Conservation (phyloP, 1,140 invertebrate genomes). For the Alviniconcha marisindica region DNA sequence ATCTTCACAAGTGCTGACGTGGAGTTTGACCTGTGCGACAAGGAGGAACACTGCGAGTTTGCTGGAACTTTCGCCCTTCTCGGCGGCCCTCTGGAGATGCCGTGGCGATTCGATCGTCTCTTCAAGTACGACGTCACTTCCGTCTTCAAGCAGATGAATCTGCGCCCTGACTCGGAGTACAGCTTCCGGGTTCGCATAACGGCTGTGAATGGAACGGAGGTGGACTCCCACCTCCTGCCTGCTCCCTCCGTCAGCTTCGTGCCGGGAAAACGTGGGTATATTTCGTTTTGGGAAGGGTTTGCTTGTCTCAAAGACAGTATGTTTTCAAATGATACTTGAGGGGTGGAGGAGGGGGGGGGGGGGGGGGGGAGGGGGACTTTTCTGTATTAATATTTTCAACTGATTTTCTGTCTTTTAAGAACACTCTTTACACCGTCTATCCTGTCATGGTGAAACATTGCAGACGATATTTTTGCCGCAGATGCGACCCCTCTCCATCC, state of each 20-base stretch:
- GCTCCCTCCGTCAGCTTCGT: slow-evolving; percentile 40
- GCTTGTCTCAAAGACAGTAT: too few relatives aligned
- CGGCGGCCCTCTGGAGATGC: slow-evolving; percentile 49
- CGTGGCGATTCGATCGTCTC: slow-evolving; percentile 50
- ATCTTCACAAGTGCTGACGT: slow-evolving; percentile 44
- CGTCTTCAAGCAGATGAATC: slow-evolving; percentile 36
- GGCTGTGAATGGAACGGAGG: slow-evolving; percentile 39
- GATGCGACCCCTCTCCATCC: too few relatives aligned
- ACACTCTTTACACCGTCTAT: too few relatives aligned
- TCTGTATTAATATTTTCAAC: too few relatives aligned
- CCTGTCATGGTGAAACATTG: too few relatives aligned
- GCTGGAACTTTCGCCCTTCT: slow-evolving; percentile 51
- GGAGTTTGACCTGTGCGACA: slow-evolving; percentile 41
- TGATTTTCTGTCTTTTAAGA: too few relatives aligned
- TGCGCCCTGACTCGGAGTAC: slow-evolving; percentile 38
- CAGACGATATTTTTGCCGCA: too few relatives aligned
- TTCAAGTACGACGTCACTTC: slow-evolving; percentile 51
- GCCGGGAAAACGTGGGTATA: background rate
- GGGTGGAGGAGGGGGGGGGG: too few relatives aligned
- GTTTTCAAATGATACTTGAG: too few relatives aligned
- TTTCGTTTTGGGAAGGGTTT: too few relatives aligned
- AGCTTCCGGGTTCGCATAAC: background rate
- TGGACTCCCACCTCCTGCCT: slow-evolving; percentile 29
- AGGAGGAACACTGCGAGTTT: slow-evolving; percentile 38
- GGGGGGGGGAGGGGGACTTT: too few relatives aligned